Evolutionary conservation across 92 coral and sea anemone species (phyloP).

Genomic region (Palythoa grandis): DNA sequence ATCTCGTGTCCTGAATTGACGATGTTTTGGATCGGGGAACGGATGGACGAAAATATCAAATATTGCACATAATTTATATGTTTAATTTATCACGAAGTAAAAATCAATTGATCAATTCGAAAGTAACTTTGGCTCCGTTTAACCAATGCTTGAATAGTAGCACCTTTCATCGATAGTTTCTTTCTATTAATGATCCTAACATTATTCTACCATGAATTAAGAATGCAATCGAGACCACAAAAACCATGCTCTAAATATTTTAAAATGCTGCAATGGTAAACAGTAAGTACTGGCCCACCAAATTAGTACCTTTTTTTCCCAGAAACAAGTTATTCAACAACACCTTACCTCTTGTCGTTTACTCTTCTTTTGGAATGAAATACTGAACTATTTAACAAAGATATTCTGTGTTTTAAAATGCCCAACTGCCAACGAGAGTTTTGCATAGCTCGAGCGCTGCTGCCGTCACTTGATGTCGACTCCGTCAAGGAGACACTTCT

Average conservation of each 20-base stretch:
- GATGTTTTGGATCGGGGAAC: background rate
- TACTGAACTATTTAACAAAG: conserved; percentile 63
- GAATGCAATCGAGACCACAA: background rate
- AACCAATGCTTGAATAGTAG: background rate
- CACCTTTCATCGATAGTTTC: background rate
- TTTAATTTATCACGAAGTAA: background rate
- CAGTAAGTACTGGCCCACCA: background rate
- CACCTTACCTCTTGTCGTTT: conserved; percentile 79
- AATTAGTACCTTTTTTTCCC: background rate
- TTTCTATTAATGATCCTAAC: background rate
- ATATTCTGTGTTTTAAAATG: conserved; percentile 54
- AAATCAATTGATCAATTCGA: background rate
- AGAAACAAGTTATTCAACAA: background rate
- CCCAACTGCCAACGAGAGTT: conserved; percentile 41
- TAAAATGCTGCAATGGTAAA: too few relatives aligned
- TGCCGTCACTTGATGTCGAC: conserved; percentile 53
- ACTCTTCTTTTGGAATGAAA: conserved; percentile 68
- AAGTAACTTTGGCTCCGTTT: background rate
- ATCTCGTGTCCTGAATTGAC: background rate
- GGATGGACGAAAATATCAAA: background rate
- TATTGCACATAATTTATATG: background rate
- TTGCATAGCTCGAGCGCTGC: conserved; percentile 28
- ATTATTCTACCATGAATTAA: background rate
- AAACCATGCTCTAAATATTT: background rate
- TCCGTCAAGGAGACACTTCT: conserved; percentile 75